These are phyloP conservation scores for Hippopotamus amphibius DNA, from an alignment of 2,113 vertebrate species.

Conservation along the genomic window DNA sequence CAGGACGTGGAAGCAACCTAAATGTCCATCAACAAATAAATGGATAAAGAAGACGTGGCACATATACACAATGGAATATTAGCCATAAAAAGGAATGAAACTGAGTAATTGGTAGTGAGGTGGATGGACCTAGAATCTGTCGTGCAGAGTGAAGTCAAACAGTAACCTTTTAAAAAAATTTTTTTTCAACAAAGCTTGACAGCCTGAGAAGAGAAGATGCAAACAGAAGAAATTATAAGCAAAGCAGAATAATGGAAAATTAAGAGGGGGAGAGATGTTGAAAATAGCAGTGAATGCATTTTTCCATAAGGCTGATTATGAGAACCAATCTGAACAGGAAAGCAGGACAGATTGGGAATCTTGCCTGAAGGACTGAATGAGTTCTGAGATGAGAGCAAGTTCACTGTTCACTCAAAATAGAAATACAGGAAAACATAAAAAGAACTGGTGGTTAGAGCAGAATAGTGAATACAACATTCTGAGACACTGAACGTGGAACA, in stretches of 20 bases:
- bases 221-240: neutral
- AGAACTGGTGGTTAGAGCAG: neutral
- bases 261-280: fast-evolving
- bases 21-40: too few relatives aligned
- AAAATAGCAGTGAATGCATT: fast-evolving
- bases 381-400: neutral
- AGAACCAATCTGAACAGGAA: neutral
- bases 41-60: too few relatives aligned
- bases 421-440: fast-evolving
- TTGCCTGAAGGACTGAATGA: fast-evolving
- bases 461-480: neutral
- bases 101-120: too few relatives aligned
- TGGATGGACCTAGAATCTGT: too few relatives aligned
- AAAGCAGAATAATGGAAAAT: neutral
- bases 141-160: neutral
- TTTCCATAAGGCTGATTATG: fast-evolving
- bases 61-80: too few relatives aligned
- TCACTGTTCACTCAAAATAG: neutral
- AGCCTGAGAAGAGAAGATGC: neutral
- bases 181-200: neutral
- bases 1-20: too few relatives aligned
- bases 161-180: neutral
- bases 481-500: fast-evolving
- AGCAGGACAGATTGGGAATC: neutral
- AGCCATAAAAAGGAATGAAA: too few relatives aligned